These are phyloP conservation scores for Bemisia tabaci DNA, from an alignment of 1,140 invertebrate genomes.

Conservation along the genomic window DNA sequence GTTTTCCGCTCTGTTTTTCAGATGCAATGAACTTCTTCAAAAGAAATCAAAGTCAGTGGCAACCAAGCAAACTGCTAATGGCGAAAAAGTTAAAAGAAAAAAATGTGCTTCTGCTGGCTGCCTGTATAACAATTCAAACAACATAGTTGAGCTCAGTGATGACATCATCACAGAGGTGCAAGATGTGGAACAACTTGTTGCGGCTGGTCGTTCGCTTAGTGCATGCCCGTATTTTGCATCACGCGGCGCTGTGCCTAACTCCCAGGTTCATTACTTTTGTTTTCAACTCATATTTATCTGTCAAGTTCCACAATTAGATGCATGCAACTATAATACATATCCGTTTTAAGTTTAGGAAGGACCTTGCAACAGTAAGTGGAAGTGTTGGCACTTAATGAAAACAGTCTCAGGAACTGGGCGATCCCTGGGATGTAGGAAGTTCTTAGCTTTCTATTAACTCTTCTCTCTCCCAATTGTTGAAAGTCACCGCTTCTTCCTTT, in stretches of 20 bases:
- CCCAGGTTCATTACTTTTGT: constrained; percentile 43
- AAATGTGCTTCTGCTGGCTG: constrained; percentile 42
- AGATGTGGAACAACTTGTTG: constrained; percentile 80
- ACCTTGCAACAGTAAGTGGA: too few species aligned
- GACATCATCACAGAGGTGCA: constrained; percentile 52
- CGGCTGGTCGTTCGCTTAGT: constrained; percentile 48
- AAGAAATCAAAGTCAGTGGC: constrained; percentile 46
- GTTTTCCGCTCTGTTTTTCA: constrained; percentile 25
- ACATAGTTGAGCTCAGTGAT: constrained; percentile 49
- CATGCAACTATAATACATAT: too few species aligned
- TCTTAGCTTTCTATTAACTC: too few species aligned
- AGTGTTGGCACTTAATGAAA: too few species aligned
- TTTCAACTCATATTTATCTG: too few species aligned
- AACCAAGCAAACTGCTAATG: constrained; percentile 41
- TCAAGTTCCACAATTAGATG: too few species aligned
- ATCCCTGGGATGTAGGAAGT: too few species aligned
- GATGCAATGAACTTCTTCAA: constrained; percentile 71
- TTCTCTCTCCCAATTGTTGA: too few species aligned
- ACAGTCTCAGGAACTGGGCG: too few species aligned
- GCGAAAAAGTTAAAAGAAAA: constrained; percentile 44
- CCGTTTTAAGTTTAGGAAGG: too few species aligned
- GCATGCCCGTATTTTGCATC: constrained; percentile 86
- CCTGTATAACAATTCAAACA: constrained; percentile 48
- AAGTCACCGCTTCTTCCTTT: too few species aligned
- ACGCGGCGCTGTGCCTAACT: constrained; percentile 59